phyloP scores from a whole-genome alignment of 2,113 vertebrate genomes.

The Tonatia bakeri region DNA sequence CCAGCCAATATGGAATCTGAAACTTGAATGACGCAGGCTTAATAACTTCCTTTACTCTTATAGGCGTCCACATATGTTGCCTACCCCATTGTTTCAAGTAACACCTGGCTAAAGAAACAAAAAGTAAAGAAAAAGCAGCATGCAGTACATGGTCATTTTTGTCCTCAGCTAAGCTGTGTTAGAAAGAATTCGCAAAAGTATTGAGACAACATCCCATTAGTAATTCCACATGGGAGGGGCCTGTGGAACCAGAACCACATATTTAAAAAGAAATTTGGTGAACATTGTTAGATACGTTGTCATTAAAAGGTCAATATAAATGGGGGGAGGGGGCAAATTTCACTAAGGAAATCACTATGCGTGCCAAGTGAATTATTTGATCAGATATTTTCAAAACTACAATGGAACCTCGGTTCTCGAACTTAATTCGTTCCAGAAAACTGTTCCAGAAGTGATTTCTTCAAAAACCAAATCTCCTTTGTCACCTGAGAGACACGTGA shows the following conservation, averaged over 20 bases:
- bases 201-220: constrained; percentile 40
- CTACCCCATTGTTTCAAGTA: not conserved
- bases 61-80: constrained; percentile 19
- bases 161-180: constrained; percentile 12
- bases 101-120: constrained; percentile 53
- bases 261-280: constrained; percentile 31
- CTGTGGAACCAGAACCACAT: constrained; percentile 24
- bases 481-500: too few species aligned
- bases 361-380: constrained; percentile 13
- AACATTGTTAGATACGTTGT: constrained; percentile 6
- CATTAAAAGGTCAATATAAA: constrained; percentile 32
- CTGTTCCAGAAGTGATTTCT: too few species aligned
- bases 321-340: not conserved
- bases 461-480: too few species aligned
- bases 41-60: constrained; percentile 49
- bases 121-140: constrained; percentile 43
- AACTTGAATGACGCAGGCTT: constrained; percentile 10
- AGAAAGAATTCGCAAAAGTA: constrained; percentile 35
- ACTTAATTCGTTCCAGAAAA: too few species aligned
- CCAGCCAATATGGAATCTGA: constrained; percentile 42
- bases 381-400: constrained; percentile 10
- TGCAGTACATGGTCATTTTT: not conserved
- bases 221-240: not conserved
- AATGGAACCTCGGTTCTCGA: too few species aligned
- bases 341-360: not conserved